These are phyloP conservation scores for Micrastur ruficollis DNA, from an alignment of 2,797 vertebrate species.

Conservation along the genomic window DNA sequence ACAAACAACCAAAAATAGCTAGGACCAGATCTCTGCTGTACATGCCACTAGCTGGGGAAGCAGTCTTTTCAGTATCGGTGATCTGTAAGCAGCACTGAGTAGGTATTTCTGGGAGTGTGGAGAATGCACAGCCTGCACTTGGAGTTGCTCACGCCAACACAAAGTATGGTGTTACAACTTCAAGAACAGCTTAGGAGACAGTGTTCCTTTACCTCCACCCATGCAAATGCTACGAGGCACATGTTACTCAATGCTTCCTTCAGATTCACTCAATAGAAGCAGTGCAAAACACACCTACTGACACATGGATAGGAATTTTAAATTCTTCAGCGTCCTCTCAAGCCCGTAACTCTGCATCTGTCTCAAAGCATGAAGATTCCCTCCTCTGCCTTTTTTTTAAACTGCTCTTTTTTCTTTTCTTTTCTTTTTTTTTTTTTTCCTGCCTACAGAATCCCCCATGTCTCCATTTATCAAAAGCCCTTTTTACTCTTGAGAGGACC, in stretches of 20 bases:
- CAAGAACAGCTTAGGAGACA: not conserved
- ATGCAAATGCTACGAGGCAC: not conserved
- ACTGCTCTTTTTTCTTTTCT: not conserved
- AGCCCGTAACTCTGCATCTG: not conserved
- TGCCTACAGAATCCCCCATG: not conserved
- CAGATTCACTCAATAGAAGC: not conserved
- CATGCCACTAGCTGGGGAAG: not conserved
- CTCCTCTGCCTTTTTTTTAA: not conserved
- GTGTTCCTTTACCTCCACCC: not conserved
- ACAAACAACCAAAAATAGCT: not conserved
- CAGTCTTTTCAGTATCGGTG: rapidly evolving
- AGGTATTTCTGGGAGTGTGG: not conserved
- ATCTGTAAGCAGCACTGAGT: not conserved
- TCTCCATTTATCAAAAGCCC: not conserved
- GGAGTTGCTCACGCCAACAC: not conserved
- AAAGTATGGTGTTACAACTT: slow-evolving; percentile 20
- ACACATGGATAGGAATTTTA: not conserved
- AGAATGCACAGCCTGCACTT: not conserved
- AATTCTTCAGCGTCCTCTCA: not conserved
- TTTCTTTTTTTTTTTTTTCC: not conserved
- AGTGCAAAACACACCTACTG: not conserved
- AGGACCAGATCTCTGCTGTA: not conserved
- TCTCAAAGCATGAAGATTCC: not conserved
- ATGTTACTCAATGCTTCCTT: not conserved
- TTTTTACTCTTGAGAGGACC: not conserved